Evolutionary conservation across 2,888 invertebrate genomes (phyloP), one percentile per base, ranked within the genome.

Genomic region (Sclerodermus sp.): DNA sequence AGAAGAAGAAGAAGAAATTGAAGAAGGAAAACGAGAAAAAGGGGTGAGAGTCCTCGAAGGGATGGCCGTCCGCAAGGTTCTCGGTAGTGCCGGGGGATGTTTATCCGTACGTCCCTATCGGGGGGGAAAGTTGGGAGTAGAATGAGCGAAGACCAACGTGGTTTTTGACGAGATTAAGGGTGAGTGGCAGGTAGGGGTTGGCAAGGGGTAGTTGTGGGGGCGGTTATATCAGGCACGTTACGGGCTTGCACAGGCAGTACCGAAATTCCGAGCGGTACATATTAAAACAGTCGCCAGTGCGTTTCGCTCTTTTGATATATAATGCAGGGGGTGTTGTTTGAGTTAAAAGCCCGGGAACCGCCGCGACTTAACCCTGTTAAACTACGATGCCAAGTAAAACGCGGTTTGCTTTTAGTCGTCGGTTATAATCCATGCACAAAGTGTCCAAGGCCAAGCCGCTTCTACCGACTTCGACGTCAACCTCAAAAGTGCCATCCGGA

Each of bases 381-480:
- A 76, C 75, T 74, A 69, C 74, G 70, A 73, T 74, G 74, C 73
- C 74, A 74, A 76, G 76, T 76, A 67, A 74, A 76, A 74, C 74
- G 71, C 71, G 73, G 74, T 75, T 73, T 71, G 76, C 75, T 74
- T 74, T 74, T 71, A 71, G 68, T 70, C 68, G 62, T 53, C 60
- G 67, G 69, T 69, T 69, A 72, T 75, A 71, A 75, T 69, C 70
- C 70, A 75, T 76, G 73, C 76, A 75, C 75, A 75, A 76, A 76
- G 76, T 64, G 65, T 66, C 60, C 60, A 51, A 53, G 54, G 57
- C 49, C 32, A 47, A 46, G 42, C 42, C 34, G 34, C 13, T 34
- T 12, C 34, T 34, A 3, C 10, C 34, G 12, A 34, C 34, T 34
- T 34, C 34, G 12, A 34, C 12, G 34, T 4, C 8, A 23, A 8